These are phyloP conservation scores for Nephrotoma appendiculata DNA, from an alignment of 2,888 invertebrate species.

Conservation along the genomic window DNA sequence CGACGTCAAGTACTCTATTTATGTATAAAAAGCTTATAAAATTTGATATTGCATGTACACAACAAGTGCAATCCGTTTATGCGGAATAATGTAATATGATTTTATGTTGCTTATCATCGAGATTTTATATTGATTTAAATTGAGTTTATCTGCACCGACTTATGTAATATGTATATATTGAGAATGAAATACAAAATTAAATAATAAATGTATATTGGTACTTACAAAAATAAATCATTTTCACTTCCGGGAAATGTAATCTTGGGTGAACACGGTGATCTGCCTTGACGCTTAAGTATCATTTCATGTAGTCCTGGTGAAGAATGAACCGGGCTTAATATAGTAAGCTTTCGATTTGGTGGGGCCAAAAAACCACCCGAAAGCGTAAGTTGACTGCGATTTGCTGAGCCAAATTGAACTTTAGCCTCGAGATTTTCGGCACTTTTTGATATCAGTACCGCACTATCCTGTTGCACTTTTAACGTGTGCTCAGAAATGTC, in stretches of 20 bases:
- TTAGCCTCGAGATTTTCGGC: slow-evolving; percentile 29
- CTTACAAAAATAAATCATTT: slow-evolving; percentile 31
- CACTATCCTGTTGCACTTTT: slow-evolving; percentile 4
- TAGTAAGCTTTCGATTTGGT: slow-evolving; percentile 48
- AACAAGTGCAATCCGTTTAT: neutral
- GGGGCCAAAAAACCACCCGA: slow-evolving; percentile 31
- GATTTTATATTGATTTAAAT: too few relatives aligned
- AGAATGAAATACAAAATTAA: neutral
- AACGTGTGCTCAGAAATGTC: slow-evolving; percentile 9
- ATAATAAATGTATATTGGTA: slow-evolving; percentile 9
- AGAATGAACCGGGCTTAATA: slow-evolving; percentile 59
- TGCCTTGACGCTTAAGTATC: slow-evolving; percentile 27
- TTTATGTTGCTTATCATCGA: neutral
- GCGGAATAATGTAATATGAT: neutral
- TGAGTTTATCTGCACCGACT: too few relatives aligned
- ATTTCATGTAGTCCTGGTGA: slow-evolving; percentile 42
- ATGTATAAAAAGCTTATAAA: too few relatives aligned
- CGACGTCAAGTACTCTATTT: neutral
- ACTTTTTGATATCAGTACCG: slow-evolving; percentile 30
- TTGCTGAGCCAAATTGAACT: slow-evolving; percentile 16
- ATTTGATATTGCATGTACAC: neutral
- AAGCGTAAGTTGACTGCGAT: slow-evolving; percentile 30
- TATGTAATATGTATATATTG: neutral
- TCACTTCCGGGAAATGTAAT: slow-evolving; percentile 32
- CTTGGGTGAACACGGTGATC: slow-evolving; percentile 30